A percentile compares a stretch with the other conserved stretches of the same genome.
Evolutionary conservation across 92 coral and sea anemone genomes (phyloP).

Genomic region (Isaurus tuberculatus): DNA sequence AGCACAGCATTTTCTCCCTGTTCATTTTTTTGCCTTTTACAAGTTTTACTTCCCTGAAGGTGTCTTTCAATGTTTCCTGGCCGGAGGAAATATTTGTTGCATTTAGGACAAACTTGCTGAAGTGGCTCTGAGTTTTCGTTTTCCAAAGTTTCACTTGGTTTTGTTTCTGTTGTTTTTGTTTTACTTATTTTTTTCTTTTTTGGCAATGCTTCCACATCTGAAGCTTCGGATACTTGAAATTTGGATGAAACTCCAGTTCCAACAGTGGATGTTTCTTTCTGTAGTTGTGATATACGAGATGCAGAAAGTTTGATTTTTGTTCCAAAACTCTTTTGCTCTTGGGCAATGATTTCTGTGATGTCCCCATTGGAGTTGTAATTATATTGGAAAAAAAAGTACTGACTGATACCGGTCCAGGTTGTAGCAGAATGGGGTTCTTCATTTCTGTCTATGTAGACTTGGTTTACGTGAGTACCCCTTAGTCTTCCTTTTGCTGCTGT

Average conservation of each 20-base stretch:
- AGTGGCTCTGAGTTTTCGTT: not conserved
- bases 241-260: slow-evolving; percentile 21
- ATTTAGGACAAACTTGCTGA: not conserved
- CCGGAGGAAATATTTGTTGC: slow-evolving; percentile 10
- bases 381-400: slow-evolving; percentile 32
- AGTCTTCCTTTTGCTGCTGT: slow-evolving; percentile 52
- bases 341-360: not conserved
- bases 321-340: slow-evolving; percentile 30
- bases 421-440: slow-evolving; percentile 45
- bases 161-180: not conserved
- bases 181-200: not conserved
- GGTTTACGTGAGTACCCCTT: slow-evolving; percentile 68
- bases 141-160: not conserved
- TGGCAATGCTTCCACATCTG: slow-evolving; percentile 3
- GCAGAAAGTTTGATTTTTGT: not conserved
- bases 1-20: slow-evolving; percentile 11
- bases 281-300: not conserved
- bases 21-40: not conserved
- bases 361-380: slow-evolving; percentile 6
- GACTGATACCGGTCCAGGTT: slow-evolving; percentile 59
- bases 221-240: slow-evolving; percentile 9
- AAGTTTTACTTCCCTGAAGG: slow-evolving; percentile 11
- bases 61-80: slow-evolving; percentile 20
- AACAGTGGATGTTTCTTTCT: not conserved
- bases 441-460: slow-evolving; percentile 50